phyloP scores from a whole-genome alignment of 2,797 vertebrate genomes.

The Eidolon dupreanum region DNA sequence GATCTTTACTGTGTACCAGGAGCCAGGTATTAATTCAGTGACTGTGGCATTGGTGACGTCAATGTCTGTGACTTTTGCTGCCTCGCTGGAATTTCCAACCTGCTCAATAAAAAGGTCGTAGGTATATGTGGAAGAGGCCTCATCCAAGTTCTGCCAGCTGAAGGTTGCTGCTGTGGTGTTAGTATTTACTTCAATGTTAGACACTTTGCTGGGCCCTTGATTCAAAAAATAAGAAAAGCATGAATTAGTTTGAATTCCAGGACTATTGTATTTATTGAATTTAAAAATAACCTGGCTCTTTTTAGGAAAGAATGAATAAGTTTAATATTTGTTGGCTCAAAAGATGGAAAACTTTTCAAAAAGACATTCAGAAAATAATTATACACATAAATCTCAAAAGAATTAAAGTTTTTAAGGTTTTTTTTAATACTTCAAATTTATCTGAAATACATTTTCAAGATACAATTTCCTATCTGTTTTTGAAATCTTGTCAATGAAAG shows the following conservation, averaged over 20 bases:
- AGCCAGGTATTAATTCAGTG: slow-evolving; percentile 44
- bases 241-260: not conserved
- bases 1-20: slow-evolving; percentile 58
- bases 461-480: not conserved
- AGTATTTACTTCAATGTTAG: not conserved
- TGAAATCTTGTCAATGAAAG: not conserved
- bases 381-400: not conserved
- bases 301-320: not conserved
- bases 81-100: not conserved
- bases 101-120: slow-evolving; percentile 37
- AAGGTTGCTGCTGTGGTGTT: slow-evolving; percentile 40
- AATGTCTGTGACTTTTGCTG: fast-evolving
- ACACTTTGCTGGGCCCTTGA: slow-evolving; percentile 65
- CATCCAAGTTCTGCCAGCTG: slow-evolving; percentile 15
- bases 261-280: not conserved
- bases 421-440: not conserved
- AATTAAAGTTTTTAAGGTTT: not conserved
- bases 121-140: not conserved
- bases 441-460: not conserved
- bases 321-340: not conserved
- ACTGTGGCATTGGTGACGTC: fast-evolving
- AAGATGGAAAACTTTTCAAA: not conserved
- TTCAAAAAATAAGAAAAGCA: not conserved
- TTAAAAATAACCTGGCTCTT: not conserved
- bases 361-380: slow-evolving; percentile 33